Conservation (phyloP, 2,888 invertebrate species). For the Stenodema calcarata region DNA sequence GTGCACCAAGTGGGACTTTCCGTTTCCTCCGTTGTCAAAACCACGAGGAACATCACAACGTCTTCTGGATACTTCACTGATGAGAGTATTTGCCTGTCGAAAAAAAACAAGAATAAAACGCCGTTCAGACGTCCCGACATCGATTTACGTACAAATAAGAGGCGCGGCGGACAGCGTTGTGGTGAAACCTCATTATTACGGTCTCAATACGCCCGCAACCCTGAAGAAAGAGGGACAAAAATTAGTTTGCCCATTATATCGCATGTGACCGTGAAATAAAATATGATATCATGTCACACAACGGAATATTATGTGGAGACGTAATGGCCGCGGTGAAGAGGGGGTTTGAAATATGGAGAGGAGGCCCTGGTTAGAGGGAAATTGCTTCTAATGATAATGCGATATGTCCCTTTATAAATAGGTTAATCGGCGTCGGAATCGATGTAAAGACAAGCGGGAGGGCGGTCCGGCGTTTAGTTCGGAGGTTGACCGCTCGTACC, state of each 20-base stretch:
- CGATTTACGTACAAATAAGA: not conserved
- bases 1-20: too few relatives aligned
- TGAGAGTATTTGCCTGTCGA: too few relatives aligned
- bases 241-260: not conserved
- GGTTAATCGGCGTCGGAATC: not conserved
- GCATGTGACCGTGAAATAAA: not conserved
- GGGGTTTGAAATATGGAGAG: not conserved
- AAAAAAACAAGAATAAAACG: too few relatives aligned
- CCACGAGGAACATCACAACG: too few relatives aligned
- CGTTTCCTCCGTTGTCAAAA: too few relatives aligned
- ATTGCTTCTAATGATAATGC: not conserved
- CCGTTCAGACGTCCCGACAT: not conserved
- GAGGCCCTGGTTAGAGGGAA: not conserved
- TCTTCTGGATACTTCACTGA: too few relatives aligned
- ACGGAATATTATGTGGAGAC: not conserved
- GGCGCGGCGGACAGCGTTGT: not conserved
- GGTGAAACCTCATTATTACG: not conserved
- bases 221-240: not conserved
- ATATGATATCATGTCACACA: constrained; percentile 2
- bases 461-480: too few relatives aligned
- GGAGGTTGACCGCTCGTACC: too few relatives aligned
- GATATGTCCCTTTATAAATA: not conserved
- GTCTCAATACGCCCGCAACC: not conserved
- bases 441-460: not conserved
- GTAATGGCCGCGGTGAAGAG: not conserved